Evolutionary conservation across 2,113 vertebrate species (phyloP).

Genomic region (Vimba vimba): DNA sequence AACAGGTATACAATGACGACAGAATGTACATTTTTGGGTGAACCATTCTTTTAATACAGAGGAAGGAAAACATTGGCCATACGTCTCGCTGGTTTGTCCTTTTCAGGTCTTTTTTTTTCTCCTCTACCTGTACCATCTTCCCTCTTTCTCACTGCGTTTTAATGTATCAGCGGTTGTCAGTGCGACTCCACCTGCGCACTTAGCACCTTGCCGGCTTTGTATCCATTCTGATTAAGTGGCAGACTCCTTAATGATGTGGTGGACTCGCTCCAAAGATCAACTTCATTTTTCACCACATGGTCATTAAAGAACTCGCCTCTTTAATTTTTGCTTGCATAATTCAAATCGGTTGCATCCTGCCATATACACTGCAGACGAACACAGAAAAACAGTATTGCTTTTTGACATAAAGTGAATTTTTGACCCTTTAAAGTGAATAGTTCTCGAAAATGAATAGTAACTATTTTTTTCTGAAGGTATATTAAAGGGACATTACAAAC

Average conservation of each 20-base stretch:
- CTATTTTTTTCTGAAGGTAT: neutral
- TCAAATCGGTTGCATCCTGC: constrained; percentile 46
- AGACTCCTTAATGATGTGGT: constrained; percentile 66
- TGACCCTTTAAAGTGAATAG: neutral
- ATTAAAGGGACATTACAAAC: too few relatives aligned
- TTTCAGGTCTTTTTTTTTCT: neutral
- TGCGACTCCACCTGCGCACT: constrained; percentile 62
- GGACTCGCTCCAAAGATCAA: constrained; percentile 75
- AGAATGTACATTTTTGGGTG: neutral
- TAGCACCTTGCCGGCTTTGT: constrained; percentile 67
- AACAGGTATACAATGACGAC: neutral
- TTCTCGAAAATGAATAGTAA: neutral
- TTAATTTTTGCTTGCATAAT: constrained; percentile 62
- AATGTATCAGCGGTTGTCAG: constrained; percentile 58
- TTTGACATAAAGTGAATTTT: neutral
- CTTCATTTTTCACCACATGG: constrained; percentile 73
- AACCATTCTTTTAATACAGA: neutral
- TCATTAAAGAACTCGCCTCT: constrained; percentile 68
- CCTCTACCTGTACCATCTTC: neutral
- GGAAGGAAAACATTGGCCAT: neutral
- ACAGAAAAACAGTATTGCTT: neutral
- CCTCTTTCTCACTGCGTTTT: neutral
- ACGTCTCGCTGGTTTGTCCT: neutral
- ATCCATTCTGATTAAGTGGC: constrained; percentile 73
- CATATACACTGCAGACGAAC: neutral